Percentiles rank a stretch among this genome's conserved stretches.
phyloP scores from a whole-genome alignment of 2,797 vertebrate species.

The Enteromius thamalakanensis region DNA sequence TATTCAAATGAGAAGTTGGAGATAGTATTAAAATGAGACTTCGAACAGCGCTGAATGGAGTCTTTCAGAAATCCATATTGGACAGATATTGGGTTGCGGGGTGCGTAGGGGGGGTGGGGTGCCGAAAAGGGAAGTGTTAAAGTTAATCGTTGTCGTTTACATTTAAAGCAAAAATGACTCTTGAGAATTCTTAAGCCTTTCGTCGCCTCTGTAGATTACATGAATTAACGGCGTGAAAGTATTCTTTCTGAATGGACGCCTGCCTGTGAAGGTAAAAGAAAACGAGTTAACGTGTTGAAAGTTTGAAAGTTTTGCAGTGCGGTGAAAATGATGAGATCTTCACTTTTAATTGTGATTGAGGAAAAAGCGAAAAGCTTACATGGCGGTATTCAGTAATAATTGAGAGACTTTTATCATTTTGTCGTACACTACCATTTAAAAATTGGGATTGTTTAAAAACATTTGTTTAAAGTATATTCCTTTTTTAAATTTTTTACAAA shows the following conservation, averaged over 20 bases:
- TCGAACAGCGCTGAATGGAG: constrained; percentile 69
- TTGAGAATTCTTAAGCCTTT: constrained; percentile 66
- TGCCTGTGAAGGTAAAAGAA: constrained; percentile 40
- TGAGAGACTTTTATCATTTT: background rate
- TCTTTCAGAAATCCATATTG: constrained; percentile 67
- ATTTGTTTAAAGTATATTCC: background rate
- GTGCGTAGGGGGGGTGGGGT: constrained; percentile 13
- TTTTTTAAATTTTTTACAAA: background rate
- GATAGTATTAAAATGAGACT: constrained; percentile 76
- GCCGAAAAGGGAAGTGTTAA: constrained; percentile 28
- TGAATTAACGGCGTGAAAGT: constrained; percentile 51
- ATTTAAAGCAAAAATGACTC: constrained; percentile 72
- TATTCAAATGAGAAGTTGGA: constrained; percentile 76
- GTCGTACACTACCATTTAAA: background rate
- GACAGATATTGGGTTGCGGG: constrained; percentile 64
- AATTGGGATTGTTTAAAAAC: background rate
- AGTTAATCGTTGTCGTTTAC: constrained; percentile 62
- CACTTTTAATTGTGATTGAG: constrained; percentile 29
- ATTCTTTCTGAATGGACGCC: constrained; percentile 39
- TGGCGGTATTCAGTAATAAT: background rate
- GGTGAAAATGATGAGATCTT: constrained; percentile 37
- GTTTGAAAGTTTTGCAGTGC: constrained; percentile 43
- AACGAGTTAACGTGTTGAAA: constrained; percentile 17
- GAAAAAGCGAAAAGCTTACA: constrained; percentile 28
- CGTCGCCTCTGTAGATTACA: constrained; percentile 71